Evolutionary conservation across 1,140 invertebrate species (phyloP), one percentile per base, ranked within the genome.

Genomic region (Caerostris darwini): DNA sequence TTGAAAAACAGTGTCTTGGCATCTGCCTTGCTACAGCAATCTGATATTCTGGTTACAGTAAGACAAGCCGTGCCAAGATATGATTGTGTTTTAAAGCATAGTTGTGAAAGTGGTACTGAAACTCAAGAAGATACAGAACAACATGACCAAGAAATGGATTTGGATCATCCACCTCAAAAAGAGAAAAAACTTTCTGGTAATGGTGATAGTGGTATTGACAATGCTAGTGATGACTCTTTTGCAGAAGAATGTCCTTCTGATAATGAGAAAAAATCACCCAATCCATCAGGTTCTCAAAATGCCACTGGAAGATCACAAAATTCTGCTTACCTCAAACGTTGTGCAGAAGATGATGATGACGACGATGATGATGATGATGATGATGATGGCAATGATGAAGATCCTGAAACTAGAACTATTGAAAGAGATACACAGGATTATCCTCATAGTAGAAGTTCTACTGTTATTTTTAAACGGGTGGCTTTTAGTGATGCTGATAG

Each of bases 401-500:
- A 50, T 12, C 71, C 86, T 7, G 34, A 19, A 17, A 59, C 6
- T 7, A 19, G 19, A 53, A 54, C 50, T 58, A 53, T 61, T 83
- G 58, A 12, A 19, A 50, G 50, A 19, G 64, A 64, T 34, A 19
- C 8, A 53, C 59, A 53, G 14, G 67, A 59, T 54, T 59, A 69
- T 54, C 56, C 61, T 3, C 50, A 67, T 5, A 59, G 88, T 19
- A 53, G 92, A 57, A 56, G 17, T 19, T 86, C 94, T 17, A n/a
- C 90, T n/a, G 83, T 94, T n/a, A 92, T 95, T 5, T 95, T 83
- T 17, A 95, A 94, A 59, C 17, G 94, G 17, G 91, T 95, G 4
- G 94, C 94, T 17, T 89, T 93, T n/a, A 94, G 94, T 54, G 94
- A 94, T 89, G 91, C 93, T 17, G 92, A 95, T 58, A 91, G 90